Base-by-base conservation (phyloP, 2,113 vertebrate genomes). In the Chroicocephalus ridibundus region DNA sequence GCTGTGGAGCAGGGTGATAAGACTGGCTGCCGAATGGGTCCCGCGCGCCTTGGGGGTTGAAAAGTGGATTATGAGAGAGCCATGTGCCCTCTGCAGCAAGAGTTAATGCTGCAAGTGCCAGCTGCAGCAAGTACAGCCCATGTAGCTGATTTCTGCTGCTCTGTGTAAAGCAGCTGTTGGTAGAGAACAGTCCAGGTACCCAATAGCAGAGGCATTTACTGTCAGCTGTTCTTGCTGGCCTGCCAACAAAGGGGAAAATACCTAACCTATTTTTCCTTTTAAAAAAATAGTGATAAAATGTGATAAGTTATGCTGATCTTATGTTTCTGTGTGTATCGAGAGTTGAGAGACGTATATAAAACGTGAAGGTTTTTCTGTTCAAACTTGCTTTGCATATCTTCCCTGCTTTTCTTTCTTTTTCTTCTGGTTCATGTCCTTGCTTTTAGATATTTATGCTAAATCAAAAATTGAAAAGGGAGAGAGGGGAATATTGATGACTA, bases 31-130 rank as follows among this genome's bases (percentile, higher is more conserved):
- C 31, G 52, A 25, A 27, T 5, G 42, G 49, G 51, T 61, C 69
- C 68, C 34, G 9, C 5, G 0, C 0, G 1, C 36, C 46, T 52
- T 5, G 0, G 4, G 69, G 13, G 36, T 4, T 68, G 22, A 10
- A 15, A 29, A 40, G 15, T 34, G 64, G 64, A 25, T 68, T 40
- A 1, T 7, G 52, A 62, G 55, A 17, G 6, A 8, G 29, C 51
- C 31, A 0, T 1, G n/a, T 85, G 75, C 47, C 61, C 71, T 64
- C 38, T 95, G 57, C 85, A 58, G 77, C 55, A 32, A 10, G 36
- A 76, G 79, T 19, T 82, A 2, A 0, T 19, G 26, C 54, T 70
- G 54, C 3, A 61, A 54, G 51, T 29, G 75, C 36, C n/a, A 24
- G 36, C 74, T 76, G 88, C 71, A 77, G 70, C 31, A 10, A 34